Conservation (phyloP, 2,113 vertebrate species). For the Oncorhynchus mykiss region DNA sequence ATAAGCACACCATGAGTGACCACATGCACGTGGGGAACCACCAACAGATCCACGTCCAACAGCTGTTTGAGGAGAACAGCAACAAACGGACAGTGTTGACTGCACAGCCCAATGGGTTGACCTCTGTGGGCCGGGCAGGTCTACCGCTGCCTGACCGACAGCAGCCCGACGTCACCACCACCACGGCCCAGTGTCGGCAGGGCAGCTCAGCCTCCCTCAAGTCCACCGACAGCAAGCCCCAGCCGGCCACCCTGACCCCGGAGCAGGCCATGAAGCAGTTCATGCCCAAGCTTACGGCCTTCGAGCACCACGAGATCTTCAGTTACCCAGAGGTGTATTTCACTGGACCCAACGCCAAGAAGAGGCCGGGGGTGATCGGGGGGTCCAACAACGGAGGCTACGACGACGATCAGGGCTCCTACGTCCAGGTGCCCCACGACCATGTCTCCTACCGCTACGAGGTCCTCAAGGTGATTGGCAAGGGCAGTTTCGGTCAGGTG, state of each 20-base stretch:
- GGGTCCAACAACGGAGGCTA: conserved; percentile 94
- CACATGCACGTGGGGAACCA: conserved; percentile 78
- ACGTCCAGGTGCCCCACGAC: conserved; percentile 95
- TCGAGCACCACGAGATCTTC: conserved; percentile 95
- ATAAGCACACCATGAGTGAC: conserved; percentile 87
- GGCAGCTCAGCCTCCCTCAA: conserved; percentile 88
- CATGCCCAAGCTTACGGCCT: conserved; percentile 90
- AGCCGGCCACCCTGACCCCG: conserved; percentile 77
- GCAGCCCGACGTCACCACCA: conserved; percentile 75
- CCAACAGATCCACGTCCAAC: conserved; percentile 80
- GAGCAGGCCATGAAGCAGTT: conserved; percentile 98
- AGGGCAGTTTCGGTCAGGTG: conserved; percentile 98
- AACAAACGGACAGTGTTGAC: conserved; percentile 91
- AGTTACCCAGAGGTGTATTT: conserved; percentile 92
- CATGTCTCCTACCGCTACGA: conserved; percentile 95
- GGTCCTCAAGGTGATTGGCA: conserved; percentile 97
- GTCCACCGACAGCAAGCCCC: conserved; percentile 82
- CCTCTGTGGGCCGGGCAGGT: conserved; percentile 77
- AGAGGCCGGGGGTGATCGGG: conserved; percentile 88
- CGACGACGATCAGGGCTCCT: conserved; percentile 97
- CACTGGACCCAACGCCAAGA: conserved; percentile 93
- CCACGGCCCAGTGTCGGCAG: conserved; percentile 80
- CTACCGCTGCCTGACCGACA: conserved; percentile 79
- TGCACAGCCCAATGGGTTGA: conserved; percentile 91
- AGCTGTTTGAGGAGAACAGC: conserved; percentile 92